Base-by-base conservation (phyloP, 2,797 vertebrate species). In the Lophius americanus region DNA sequence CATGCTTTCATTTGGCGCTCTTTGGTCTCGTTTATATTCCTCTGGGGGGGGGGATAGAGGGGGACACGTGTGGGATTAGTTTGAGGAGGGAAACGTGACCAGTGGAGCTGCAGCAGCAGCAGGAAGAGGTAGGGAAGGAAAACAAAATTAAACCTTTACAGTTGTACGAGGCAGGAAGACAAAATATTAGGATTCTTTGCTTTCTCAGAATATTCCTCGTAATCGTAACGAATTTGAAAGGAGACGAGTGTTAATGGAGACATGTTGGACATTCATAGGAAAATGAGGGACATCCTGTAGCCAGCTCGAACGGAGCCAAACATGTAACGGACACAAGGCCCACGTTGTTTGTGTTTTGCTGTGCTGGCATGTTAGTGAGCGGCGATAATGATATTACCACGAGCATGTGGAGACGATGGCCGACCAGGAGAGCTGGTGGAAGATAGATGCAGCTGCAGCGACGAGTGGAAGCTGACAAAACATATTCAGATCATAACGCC, bases 331-430 rank as follows among this genome's bases (percentile, higher is more conserved):
- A 49, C 81, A 87, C 81, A 88, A 88, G 69, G 75, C 65, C 0
- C 56, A 35, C 52, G 49, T 35, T 91, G 84, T 91, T 56, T 48
- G 71, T 11, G 4, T 73, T 10, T 2, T 59, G 88, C 82, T 76
- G 81, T 0, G 55, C 41, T 70, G 79, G 86, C 84, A 74, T 59
- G 58, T 59, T 37, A 73, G 7, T 4, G 57, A 56, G 38, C 56
- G 1, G 3, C 2, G 2, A 44, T 87, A 90, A 92, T 69, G 44
- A 70, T 13, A 79, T 91, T 86, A 84, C 41, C 49, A 36, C 0
- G 42, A 81, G 66, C 85, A 77, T 73, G 85, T 0, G 74, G 70
- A 76, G 82, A 82, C 81, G 83, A 82, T 73, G 70, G 47, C 59
- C 64, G 50, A 13, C 50, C 2, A 13, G 41, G 38, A 37, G 43